These are phyloP conservation scores for Battus philenor DNA, from an alignment of 1,140 invertebrate genomes.

Conservation along the genomic window DNA sequence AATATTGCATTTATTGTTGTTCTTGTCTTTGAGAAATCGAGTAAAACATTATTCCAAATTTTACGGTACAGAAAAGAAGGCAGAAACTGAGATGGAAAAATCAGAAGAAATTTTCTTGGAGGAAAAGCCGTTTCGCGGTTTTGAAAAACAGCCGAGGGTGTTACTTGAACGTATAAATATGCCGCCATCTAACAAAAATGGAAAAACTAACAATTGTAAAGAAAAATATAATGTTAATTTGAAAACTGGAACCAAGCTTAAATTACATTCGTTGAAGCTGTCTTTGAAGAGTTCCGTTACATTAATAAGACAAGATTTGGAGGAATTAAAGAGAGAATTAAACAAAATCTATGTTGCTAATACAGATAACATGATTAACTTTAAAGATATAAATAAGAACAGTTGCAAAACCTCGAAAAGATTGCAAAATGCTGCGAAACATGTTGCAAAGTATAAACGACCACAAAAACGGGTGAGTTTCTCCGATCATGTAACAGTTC, in stretches of 20 bases:
- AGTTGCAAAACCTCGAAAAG: constrained; percentile 40
- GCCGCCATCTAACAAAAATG: constrained; percentile 27
- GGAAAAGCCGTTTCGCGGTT: constrained; percentile 36
- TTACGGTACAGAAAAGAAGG: too few species aligned
- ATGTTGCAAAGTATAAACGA: constrained; percentile 27
- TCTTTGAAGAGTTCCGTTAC: constrained; percentile 30
- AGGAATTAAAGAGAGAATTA: constrained; percentile 21
- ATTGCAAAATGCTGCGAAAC: constrained; percentile 49
- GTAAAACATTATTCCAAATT: too few species aligned
- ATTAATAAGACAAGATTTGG: constrained; percentile 36
- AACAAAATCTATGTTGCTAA: too few species aligned
- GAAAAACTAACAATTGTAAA: neutral
- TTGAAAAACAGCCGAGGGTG: constrained; percentile 40
- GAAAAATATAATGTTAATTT: neutral
- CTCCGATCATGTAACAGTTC: constrained; percentile 50
- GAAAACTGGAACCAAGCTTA: too few species aligned
- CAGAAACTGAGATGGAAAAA: too few species aligned
- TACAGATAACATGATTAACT: constrained; percentile 19
- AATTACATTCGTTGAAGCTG: constrained; percentile 11
- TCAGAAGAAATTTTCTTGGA: constrained; percentile 22
- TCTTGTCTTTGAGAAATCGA: too few species aligned
- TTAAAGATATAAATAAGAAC: constrained; percentile 45
- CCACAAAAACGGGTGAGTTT: constrained; percentile 54
- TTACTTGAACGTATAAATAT: constrained; percentile 38
- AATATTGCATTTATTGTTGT: too few species aligned